Evolutionary conservation across 2,113 vertebrate species (phyloP), one percentile per base, ranked within the genome.

Genomic region (Chaetops frenatus): DNA sequence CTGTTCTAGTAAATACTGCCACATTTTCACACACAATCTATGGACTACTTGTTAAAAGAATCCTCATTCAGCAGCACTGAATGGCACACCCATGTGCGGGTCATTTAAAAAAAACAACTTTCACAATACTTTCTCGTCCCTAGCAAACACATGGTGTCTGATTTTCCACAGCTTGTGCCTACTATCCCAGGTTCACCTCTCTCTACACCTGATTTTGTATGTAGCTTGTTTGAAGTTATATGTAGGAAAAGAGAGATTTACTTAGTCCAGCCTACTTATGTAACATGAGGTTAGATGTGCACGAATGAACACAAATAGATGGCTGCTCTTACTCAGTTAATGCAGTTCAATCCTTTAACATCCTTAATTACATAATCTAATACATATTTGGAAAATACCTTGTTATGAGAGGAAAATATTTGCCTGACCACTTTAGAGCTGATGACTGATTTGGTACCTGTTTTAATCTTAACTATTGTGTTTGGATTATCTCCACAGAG

Each of bases 251-350:
- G 29, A 47, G 0, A 38, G 31, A 57, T 87, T 74, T 84, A 40
- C 31, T 74, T 64, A 58, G 36, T 90, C 15, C 42, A 64, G 40
- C 10, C 57, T 65, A 57, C 12, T 53, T 28, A 7, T 1, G 12
- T n/a, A 79, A 35, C 0, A 0, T 44, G 54, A 87, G 3, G 11
- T 70, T 66, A 40, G 22, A 80, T 6, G 4, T 10, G 35, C 9
- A 6, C 0, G 0, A 38, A 50, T 4, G 45, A 88, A 51, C 27
- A 56, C 14, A 77, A 23, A 15, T 56, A 44, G 10, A 64, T n/a
- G 23, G 12, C n/a, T 81, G 12, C 15, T 79, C 35, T 69, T 31
- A 19, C 40, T 38, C 40, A 61, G 24, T 9, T n/a, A 83, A 57
- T 15, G 16, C 23, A 87, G 19, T 57, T 61, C 62, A 87, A 61